Conservation (phyloP, 1,140 invertebrate genomes). For the Archivesica marissinica region DNA sequence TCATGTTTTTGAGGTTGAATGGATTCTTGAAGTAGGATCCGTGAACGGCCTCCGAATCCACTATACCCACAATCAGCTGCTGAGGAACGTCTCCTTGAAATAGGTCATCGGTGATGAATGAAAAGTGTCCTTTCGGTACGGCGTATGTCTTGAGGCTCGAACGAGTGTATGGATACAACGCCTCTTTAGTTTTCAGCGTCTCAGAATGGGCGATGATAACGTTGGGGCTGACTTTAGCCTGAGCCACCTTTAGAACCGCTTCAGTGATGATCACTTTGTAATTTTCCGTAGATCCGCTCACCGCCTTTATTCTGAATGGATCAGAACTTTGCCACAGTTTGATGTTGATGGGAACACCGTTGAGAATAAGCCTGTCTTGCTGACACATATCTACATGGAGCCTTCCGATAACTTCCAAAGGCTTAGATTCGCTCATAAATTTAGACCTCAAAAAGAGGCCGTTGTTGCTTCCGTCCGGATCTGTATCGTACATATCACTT, state of each 20-base stretch:
- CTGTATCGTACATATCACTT: slow-evolving; percentile 29
- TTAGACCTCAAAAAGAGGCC: not conserved
- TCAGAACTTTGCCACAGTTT: too few relatives aligned
- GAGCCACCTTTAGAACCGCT: slow-evolving; percentile 22
- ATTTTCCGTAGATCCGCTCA: not conserved
- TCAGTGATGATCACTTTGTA: slow-evolving; percentile 10
- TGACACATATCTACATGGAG: too few relatives aligned
- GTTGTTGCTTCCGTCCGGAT: not conserved
- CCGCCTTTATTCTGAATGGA: slow-evolving; percentile 28
- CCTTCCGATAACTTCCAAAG: slow-evolving; percentile 16
- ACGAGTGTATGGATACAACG: slow-evolving; percentile 27
- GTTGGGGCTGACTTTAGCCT: slow-evolving; percentile 27
- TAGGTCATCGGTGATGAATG: slow-evolving; percentile 25
- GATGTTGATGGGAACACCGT: slow-evolving; percentile 7
- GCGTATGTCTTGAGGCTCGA: slow-evolving; percentile 42
- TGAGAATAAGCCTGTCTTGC: slow-evolving; percentile 25
- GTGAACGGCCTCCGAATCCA: slow-evolving; percentile 3
- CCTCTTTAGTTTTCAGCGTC: slow-evolving; percentile 12
- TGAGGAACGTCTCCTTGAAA: slow-evolving; percentile 30
- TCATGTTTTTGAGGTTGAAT: slow-evolving; percentile 31
- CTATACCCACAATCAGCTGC: slow-evolving; percentile 25
- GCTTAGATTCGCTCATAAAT: not conserved
- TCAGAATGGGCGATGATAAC: not conserved
- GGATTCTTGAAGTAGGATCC: slow-evolving; percentile 28
- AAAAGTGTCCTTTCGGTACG: slow-evolving; percentile 24